Percentiles rank a stretch among this genome's conserved stretches.
phyloP scores from a whole-genome alignment of 2,888 invertebrate species.

The Peribatodes rhomboidaria region DNA sequence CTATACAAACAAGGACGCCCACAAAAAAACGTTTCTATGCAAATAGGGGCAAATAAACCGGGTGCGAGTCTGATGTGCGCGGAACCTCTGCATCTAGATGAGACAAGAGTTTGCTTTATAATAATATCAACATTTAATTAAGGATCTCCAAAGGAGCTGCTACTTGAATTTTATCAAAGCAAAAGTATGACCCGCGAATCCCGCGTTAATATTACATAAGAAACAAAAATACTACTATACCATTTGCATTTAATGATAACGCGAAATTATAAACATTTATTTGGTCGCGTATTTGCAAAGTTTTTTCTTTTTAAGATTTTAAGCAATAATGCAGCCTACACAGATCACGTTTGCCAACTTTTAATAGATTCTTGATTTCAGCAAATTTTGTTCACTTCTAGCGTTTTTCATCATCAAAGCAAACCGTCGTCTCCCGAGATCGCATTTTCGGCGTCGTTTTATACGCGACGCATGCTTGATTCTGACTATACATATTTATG shows the following conservation, averaged over 20 bases:
- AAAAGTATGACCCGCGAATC: no score
- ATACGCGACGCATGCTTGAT: constrained; percentile 85
- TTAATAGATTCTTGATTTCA: no score
- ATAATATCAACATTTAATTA: not conserved
- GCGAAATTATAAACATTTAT: no score
- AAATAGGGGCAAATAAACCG: constrained; percentile 85
- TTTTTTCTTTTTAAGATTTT: no score
- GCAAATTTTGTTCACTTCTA: constrained; percentile 49
- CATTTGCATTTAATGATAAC: no score
- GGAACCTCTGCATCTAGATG: constrained; percentile 53
- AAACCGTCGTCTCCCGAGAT: constrained; percentile 75
- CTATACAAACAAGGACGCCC: constrained; percentile 84
- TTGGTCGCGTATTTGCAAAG: no score
- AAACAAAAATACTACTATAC: no score
- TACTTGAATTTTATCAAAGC: no score
- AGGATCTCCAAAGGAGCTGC: no score
- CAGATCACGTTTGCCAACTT: no score
- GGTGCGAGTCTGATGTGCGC: constrained; percentile 68
- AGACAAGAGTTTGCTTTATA: not conserved
- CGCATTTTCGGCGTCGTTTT: constrained; percentile 84
- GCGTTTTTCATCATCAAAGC: constrained; percentile 50
- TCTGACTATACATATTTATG: constrained; percentile 86
- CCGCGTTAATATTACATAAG: no score
- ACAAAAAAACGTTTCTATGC: constrained; percentile 86
- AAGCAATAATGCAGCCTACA: no score